These are phyloP conservation scores for Aleiodes testaceus DNA, from an alignment of 2,888 invertebrate species.

Conservation along the genomic window DNA sequence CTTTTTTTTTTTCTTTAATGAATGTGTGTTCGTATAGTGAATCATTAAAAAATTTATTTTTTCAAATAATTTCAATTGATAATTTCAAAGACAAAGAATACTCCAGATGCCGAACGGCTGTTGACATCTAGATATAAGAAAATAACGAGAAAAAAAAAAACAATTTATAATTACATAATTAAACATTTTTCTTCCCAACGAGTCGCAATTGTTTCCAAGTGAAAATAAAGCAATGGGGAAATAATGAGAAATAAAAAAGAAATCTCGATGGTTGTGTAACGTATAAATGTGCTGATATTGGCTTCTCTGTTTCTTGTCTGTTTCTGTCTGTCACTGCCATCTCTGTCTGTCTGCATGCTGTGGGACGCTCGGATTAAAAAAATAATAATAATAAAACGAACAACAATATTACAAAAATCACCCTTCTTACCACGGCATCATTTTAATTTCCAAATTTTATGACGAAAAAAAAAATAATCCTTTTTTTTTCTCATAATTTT, in stretches of 20 bases:
- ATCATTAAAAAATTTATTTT: background rate
- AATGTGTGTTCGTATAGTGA: background rate
- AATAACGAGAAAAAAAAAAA: background rate
- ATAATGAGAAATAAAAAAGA: slow-evolving; percentile 37
- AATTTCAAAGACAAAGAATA: slow-evolving; percentile 27
- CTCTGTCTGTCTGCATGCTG: slow-evolving; percentile 77
- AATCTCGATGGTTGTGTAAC: slow-evolving; percentile 56
- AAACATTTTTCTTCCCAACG: background rate
- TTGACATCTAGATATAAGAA: slow-evolving; percentile 1
- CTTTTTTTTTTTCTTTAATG: background rate
- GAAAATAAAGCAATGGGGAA: background rate
- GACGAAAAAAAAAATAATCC: slow-evolving; percentile 22
- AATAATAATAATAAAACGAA: slow-evolving; percentile 38
- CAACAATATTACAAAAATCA: slow-evolving; percentile 47
- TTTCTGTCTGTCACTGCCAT: slow-evolving; percentile 76
- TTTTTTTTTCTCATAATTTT: slow-evolving; percentile 6
- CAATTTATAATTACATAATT: background rate
- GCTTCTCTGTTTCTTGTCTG: slow-evolving; percentile 76
- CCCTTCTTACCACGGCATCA: slow-evolving; percentile 47
- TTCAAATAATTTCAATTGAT: slow-evolving; percentile 1
- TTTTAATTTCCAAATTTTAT: slow-evolving; percentile 15
- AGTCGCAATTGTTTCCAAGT: slow-evolving; percentile 9
- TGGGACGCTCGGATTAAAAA: slow-evolving; percentile 72
- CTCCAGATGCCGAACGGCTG: slow-evolving; percentile 40
- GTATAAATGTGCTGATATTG: slow-evolving; percentile 71